Percentiles rank a stretch among this genome's conserved stretches.
phyloP scores from a whole-genome alignment of 2,888 invertebrate genomes.

The Melolontha melolontha region DNA sequence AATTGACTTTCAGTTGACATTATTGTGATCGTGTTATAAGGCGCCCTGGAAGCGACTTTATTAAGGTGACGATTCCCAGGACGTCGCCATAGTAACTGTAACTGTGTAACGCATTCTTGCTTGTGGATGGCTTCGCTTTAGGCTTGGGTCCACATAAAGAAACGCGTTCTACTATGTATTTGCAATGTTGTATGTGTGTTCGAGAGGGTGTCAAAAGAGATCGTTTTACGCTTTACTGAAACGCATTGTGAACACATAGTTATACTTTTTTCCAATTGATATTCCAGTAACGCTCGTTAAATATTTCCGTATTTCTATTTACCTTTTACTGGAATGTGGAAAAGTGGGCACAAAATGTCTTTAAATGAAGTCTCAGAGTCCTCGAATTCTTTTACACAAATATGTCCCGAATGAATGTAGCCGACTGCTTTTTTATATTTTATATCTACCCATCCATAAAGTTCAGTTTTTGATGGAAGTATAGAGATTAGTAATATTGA shows the following conservation, averaged over 20 bases:
- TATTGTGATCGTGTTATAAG: conserved; percentile 51
- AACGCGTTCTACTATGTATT: conserved; percentile 30
- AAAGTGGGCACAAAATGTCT: not conserved
- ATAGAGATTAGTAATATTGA: no score
- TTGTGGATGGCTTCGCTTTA: conserved; percentile 29
- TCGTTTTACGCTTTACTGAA: conserved; percentile 37
- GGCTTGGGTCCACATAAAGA: conserved; percentile 21
- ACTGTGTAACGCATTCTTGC: conserved; percentile 28
- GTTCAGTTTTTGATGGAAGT: no score
- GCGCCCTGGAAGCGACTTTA: conserved; percentile 55
- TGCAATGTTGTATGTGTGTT: conserved; percentile 31
- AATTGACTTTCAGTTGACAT: conserved; percentile 56
- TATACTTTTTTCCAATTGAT: conserved; percentile 23
- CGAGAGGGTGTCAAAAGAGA: conserved; percentile 31
- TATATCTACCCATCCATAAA: no score
- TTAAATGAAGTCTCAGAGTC: no score
- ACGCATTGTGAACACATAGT: conserved; percentile 19
- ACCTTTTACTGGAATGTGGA: not conserved
- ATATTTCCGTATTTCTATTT: conserved; percentile 13
- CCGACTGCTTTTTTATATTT: no score
- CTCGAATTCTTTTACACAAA: no score
- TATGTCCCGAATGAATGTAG: no score
- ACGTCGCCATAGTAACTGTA: conserved; percentile 55
- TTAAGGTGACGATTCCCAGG: conserved; percentile 55
- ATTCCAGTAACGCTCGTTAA: conserved; percentile 1